Evolutionary conservation across 2,797 vertebrate species (phyloP), one percentile per base, ranked within the genome.

Genomic region (Chrosomus eos): DNA sequence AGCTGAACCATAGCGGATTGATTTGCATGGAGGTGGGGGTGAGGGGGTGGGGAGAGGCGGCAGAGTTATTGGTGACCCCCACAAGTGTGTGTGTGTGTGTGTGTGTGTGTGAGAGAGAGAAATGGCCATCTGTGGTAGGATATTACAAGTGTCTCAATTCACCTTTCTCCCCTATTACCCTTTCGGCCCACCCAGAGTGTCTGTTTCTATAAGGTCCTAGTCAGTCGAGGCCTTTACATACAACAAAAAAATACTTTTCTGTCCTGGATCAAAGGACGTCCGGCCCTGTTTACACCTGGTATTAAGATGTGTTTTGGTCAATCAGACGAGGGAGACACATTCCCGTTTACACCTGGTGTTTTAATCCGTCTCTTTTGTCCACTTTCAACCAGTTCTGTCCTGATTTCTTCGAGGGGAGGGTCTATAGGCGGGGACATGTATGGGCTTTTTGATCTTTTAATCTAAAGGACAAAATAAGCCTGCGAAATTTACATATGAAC

Each of bases 1-100:
- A 93, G 90, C 45, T 93, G 94, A 95, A 95, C 94, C 93, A 11
- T 91, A 89, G 71, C 81, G 33, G 83, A 90, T 89, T 87, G 85
- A 87, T 88, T 90, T 88, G 79, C 60, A 87, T 79, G 81, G 83
- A 74, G 43, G 36, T 33, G 40, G 13, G 45, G 68, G 80, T 36
- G 76, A 40, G 79, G 71, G 73, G 82, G 28, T 40, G 28, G 62
- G 62, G 51, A 77, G 67, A 68, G 64, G 64, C 11, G 28, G 55
- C 67, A 77, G 78, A 64, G 51, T 72, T 76, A 87, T 86, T 82
- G 66, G 68, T 86, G 79, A 77, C 48, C 45, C 26, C 26, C 11
- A 53, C 28, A 55, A 64, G 76, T 76, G 79, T 81, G 78, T 80
- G 67, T 66, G 78, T 43, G 40, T 43, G 40, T 43, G 38, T 78